A percentile compares a stretch with the other conserved stretches of the same genome.
Conservation (phyloP, 2,113 vertebrate genomes). For the Enhydra lutris region DNA sequence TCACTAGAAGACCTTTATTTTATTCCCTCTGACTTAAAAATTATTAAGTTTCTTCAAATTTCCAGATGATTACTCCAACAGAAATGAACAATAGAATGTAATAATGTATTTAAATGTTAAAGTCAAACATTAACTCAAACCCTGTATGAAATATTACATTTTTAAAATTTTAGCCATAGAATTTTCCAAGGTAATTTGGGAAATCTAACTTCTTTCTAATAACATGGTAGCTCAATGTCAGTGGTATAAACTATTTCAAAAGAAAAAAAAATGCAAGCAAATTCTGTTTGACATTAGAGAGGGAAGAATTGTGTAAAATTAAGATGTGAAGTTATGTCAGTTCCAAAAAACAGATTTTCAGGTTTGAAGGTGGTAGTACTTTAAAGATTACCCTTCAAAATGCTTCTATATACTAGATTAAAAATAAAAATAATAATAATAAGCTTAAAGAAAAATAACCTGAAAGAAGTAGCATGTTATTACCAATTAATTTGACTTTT, state of each 20-base stretch:
- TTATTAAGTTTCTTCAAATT: not conserved
- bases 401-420: conserved; percentile 54
- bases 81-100: not conserved
- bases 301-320: conserved; percentile 54
- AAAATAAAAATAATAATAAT: conserved; percentile 30
- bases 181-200: conserved; percentile 36
- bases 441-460: conserved; percentile 46
- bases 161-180: not conserved
- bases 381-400: conserved; percentile 66
- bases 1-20: not conserved
- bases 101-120: conserved; percentile 23
- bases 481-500: conserved; percentile 45
- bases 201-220: conserved; percentile 48
- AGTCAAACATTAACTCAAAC: not conserved
- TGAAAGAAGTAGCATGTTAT: conserved; percentile 42
- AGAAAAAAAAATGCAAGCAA: conserved; percentile 43
- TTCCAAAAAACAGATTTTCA: conserved; percentile 56
- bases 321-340: conserved; percentile 46
- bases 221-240: conserved; percentile 27
- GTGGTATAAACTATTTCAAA: conserved; percentile 61
- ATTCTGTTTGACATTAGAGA: conserved; percentile 59
- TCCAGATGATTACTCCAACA: not conserved
- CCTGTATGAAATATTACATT: not conserved
- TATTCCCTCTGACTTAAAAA: not conserved
- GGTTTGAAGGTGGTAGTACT: conserved; percentile 44